Conservation (phyloP, 2,888 invertebrate species). For the Hirtodrosophila trivittata region DNA sequence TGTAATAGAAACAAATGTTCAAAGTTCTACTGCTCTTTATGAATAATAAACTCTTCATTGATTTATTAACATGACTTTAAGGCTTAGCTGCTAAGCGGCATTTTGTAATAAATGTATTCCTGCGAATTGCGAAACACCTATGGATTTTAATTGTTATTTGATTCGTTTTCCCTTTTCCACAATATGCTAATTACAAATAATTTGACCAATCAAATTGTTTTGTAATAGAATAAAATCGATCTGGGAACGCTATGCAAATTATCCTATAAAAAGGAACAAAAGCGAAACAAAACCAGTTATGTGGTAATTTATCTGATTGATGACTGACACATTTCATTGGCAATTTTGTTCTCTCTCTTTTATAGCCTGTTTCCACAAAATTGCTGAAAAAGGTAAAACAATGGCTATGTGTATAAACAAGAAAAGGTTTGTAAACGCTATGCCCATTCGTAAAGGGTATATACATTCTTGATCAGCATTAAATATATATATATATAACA, state of each 20-base stretch:
- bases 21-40: conserved; percentile 2
- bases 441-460: too few relatives aligned
- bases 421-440: too few relatives aligned
- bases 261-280: background rate
- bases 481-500: too few relatives aligned
- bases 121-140: too few relatives aligned
- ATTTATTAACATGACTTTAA: background rate
- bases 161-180: background rate
- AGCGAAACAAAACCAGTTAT: background rate
- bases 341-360: too few relatives aligned
- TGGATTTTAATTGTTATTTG: background rate
- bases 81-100: background rate
- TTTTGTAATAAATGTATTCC: conserved; percentile 2
- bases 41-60: conserved; percentile 1
- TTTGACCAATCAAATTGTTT: background rate
- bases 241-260: background rate
- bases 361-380: too few relatives aligned
- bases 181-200: conserved; percentile 1
- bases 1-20: conserved; percentile 5
- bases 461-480: too few relatives aligned
- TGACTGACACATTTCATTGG: background rate
- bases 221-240: background rate
- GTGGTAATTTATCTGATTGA: background rate
- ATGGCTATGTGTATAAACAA: too few relatives aligned
- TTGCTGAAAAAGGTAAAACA: too few relatives aligned